Conservation (phyloP, 1,140 invertebrate genomes). For the Drosophila pallidifrons region DNA sequence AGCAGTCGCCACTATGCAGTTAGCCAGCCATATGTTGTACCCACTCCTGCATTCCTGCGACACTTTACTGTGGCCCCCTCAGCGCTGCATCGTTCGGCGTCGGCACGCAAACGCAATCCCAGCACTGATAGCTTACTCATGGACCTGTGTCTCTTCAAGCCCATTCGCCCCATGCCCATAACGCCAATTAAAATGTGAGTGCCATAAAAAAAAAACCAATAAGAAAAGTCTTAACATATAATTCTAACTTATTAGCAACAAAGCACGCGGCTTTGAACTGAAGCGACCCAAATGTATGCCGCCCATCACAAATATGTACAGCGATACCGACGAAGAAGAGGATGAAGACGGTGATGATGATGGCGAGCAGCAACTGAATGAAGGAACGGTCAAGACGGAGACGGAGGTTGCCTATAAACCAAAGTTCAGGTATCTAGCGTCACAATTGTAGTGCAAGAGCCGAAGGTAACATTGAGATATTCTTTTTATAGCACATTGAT, state of each 20-base stretch:
- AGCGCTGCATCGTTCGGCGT: constrained; percentile 66
- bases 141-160: constrained; percentile 88
- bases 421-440: constrained; percentile 62
- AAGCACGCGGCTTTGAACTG: constrained; percentile 72
- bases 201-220: neutral
- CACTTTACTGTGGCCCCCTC: constrained; percentile 67
- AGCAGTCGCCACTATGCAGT: constrained; percentile 15
- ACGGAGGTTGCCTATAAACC: constrained; percentile 50
- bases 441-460: neutral
- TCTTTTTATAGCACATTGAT: constrained; percentile 50
- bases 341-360: constrained; percentile 53
- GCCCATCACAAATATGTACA: constrained; percentile 50
- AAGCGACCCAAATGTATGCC: constrained; percentile 70
- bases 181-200: constrained; percentile 81
- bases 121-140: constrained; percentile 87
- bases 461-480: neutral
- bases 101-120: constrained; percentile 72
- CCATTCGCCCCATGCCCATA: constrained; percentile 86
- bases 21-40: constrained; percentile 37
- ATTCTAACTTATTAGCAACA: constrained; percentile 49
- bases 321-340: constrained; percentile 65
- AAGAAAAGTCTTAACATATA: neutral
- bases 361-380: neutral
- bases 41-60: constrained; percentile 60
- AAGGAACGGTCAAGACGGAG: constrained; percentile 14